Conservation (phyloP, 2,113 vertebrate genomes). For the Bubo blakistoni region DNA sequence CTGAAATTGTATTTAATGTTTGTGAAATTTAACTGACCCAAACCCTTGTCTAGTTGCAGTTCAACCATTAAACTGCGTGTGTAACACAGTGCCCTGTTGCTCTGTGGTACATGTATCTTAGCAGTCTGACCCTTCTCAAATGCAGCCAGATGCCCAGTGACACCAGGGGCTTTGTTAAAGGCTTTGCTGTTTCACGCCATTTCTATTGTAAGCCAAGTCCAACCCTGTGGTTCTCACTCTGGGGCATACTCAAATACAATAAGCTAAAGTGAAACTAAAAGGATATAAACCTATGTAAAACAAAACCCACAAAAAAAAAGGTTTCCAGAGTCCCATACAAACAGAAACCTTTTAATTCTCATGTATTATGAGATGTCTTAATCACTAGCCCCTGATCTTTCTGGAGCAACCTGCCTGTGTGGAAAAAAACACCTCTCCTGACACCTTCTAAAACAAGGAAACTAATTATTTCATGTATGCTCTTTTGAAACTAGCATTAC, state of each 20-base stretch:
- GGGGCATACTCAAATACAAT: neutral
- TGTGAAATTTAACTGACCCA: neutral
- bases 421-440: neutral
- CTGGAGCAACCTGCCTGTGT: neutral
- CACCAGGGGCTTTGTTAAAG: neutral
- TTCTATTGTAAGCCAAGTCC: neutral
- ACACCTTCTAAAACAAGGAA: neutral
- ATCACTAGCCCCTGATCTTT: neutral
- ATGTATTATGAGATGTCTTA: neutral
- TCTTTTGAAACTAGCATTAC: neutral
- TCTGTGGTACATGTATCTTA: neutral
- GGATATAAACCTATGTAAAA: neutral
- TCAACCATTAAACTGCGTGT: neutral
- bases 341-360: neutral
- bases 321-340: neutral
- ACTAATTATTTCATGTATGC: neutral
- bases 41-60: neutral
- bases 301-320: neutral
- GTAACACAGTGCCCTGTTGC: neutral
- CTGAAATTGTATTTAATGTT: neutral
- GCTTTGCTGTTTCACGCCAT: neutral
- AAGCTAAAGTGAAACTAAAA: slow-evolving; percentile 9
- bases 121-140: neutral
- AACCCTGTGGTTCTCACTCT: neutral
- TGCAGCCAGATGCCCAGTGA: neutral